A percentile compares a stretch with the other conserved stretches of the same genome.
phyloP scores from a whole-genome alignment of 1,140 invertebrate species.

The Orius insidiosus region DNA sequence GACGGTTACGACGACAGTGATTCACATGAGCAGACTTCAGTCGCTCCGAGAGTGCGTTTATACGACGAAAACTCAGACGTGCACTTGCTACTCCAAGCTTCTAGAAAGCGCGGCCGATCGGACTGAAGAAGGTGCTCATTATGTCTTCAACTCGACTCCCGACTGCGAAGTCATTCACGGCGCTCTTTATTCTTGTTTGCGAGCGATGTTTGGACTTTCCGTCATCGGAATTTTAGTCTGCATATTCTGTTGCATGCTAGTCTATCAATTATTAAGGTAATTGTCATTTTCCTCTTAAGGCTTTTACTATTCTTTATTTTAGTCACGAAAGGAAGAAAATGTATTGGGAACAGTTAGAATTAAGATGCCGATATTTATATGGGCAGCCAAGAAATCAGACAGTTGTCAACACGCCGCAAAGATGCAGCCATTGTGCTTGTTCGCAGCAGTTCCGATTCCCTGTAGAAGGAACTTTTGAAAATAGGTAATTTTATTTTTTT shows the following conservation, averaged over 20 bases:
- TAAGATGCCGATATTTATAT: slow-evolving; percentile 61
- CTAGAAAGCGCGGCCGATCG: slow-evolving; percentile 30
- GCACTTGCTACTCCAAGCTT: slow-evolving; percentile 53
- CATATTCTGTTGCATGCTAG: slow-evolving; percentile 80
- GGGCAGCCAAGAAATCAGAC: slow-evolving; percentile 29
- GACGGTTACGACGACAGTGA: slow-evolving; percentile 80
- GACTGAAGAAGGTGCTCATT: slow-evolving; percentile 35
- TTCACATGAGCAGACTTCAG: slow-evolving; percentile 81
- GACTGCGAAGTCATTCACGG: slow-evolving; percentile 77
- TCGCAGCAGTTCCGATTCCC: slow-evolving; percentile 49
- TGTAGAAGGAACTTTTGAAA: slow-evolving; percentile 28
- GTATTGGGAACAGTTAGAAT: slow-evolving; percentile 81
- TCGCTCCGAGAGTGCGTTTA: slow-evolving; percentile 73
- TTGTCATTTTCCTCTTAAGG: not conserved
- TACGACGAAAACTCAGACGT: slow-evolving; percentile 53
- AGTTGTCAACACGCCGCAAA: slow-evolving; percentile 28
- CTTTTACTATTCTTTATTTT: slow-evolving; percentile 18
- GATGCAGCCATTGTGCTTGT: slow-evolving; percentile 41
- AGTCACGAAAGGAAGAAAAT: slow-evolving; percentile 84
- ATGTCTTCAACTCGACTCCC: slow-evolving; percentile 60
- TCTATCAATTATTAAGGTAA: slow-evolving; percentile 68
- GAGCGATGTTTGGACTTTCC: slow-evolving; percentile 73
- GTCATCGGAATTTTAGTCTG: slow-evolving; percentile 75
- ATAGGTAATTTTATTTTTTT: slow-evolving; percentile 22
- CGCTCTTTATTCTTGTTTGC: slow-evolving; percentile 63